phyloP scores from a whole-genome alignment of 1,140 invertebrate genomes.

The Lutraria rhynchaena region DNA sequence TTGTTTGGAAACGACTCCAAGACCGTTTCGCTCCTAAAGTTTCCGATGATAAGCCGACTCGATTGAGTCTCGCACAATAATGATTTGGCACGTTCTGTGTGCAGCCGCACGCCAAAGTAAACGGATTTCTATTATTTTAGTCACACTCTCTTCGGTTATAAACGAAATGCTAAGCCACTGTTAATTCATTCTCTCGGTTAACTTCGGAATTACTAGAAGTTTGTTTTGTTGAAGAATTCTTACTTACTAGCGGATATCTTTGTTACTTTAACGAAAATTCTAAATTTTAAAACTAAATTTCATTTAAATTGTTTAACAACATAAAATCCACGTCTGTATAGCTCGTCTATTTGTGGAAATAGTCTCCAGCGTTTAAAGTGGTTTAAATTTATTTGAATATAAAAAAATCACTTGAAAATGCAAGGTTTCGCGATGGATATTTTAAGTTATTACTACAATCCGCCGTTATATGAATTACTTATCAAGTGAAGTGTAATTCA shows the following conservation, averaged over 20 bases:
- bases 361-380: no score
- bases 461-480: constrained; percentile 52
- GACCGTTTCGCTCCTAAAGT: constrained; percentile 32
- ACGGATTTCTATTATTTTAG: constrained; percentile 42
- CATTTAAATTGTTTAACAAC: no score
- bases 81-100: constrained; percentile 50
- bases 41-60: constrained; percentile 22
- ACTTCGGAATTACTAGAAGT: no score
- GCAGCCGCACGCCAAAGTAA: constrained; percentile 51
- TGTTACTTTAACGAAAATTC: no score
- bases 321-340: no score
- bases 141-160: constrained; percentile 39
- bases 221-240: background rate
- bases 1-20: constrained; percentile 45
- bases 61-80: constrained; percentile 1
- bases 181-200: constrained; percentile 9
- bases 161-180: constrained; percentile 13
- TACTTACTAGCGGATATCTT: background rate
- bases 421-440: constrained; percentile 17
- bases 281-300: no score
- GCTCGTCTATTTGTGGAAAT: no score
- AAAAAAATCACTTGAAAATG: no score
- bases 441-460: constrained; percentile 27
- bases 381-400: no score
- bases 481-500: constrained; percentile 34